phyloP scores from a whole-genome alignment of 2,797 vertebrate genomes.

The Diplodus sargus region DNA sequence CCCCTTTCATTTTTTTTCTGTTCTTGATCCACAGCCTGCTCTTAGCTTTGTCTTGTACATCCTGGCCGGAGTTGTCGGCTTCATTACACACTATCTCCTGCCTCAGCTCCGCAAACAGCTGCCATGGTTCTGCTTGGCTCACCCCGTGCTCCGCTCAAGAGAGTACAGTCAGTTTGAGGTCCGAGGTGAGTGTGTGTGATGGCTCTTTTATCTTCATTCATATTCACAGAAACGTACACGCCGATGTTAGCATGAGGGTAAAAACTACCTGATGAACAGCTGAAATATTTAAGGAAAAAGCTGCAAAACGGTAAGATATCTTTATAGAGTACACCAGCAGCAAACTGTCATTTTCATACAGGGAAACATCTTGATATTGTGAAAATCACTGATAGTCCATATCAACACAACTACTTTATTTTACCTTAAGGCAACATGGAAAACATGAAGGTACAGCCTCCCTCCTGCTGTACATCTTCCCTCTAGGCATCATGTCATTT shows the following conservation, averaged over 20 bases:
- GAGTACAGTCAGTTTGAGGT: conserved; percentile 97
- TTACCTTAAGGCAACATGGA: background rate
- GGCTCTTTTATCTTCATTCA: conserved; percentile 1
- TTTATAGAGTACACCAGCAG: background rate
- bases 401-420: background rate
- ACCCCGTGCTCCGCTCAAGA: conserved; percentile 90
- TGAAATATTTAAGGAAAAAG: conserved; percentile 10
- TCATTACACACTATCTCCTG: conserved; percentile 93
- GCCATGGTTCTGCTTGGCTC: conserved; percentile 94
- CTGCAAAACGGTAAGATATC: conserved; percentile 9
- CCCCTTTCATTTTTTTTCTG: background rate
- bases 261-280: background rate
- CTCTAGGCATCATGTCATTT: background rate
- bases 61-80: conserved; percentile 90
- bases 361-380: background rate
- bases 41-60: conserved; percentile 91
- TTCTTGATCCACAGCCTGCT: conserved; percentile 85
- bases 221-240: background rate
- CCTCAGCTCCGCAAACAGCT: conserved; percentile 94
- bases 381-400: background rate
- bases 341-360: background rate
- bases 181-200: conserved; percentile 85
- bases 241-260: background rate
- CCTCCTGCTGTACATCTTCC: background rate
- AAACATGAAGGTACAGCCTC: background rate